Percentiles rank a stretch among this genome's conserved stretches.
These are phyloP conservation scores for Poecile montanus DNA, from an alignment of 2,797 vertebrate species.

Conservation along the genomic window DNA sequence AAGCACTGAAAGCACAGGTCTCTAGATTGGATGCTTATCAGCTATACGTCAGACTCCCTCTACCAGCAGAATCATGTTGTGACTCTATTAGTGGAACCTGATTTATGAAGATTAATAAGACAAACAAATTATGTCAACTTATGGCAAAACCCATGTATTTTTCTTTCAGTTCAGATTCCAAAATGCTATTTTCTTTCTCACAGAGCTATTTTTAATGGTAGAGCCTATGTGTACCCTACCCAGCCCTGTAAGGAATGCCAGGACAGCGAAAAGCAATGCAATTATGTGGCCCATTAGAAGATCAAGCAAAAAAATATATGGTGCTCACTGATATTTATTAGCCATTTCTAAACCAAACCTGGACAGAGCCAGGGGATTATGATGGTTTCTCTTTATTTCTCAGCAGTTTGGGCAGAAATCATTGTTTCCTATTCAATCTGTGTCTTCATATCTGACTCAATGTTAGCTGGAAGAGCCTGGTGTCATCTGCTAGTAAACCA, in stretches of 20 bases:
- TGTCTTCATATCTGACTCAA: not conserved
- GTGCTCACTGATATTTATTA: not conserved
- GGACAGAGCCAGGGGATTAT: not conserved
- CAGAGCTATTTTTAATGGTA: constrained; percentile 63
- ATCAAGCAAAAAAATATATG: not conserved
- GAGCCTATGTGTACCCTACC: not conserved
- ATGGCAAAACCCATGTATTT: constrained; percentile 55
- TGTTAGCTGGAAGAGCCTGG: not conserved
- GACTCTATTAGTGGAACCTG: constrained; percentile 52
- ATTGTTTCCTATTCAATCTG: not conserved
- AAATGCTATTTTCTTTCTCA: constrained; percentile 60
- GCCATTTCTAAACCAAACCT: not conserved
- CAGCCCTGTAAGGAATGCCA: not conserved
- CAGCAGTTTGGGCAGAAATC: not conserved
- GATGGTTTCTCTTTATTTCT: not conserved
- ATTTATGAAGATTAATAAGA: constrained; percentile 49
- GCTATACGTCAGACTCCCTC: not conserved
- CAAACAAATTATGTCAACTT: constrained; percentile 56
- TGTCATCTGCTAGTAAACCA: not conserved
- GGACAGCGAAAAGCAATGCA: not conserved
- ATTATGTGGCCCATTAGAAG: constrained; percentile 5
- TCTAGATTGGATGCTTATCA: not conserved
- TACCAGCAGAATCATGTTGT: constrained; percentile 31
- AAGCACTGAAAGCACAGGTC: constrained; percentile 22
- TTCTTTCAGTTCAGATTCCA: constrained; percentile 58